Base-by-base conservation (phyloP, 2,888 invertebrate genomes). In the Spilosoma lubricipeda region DNA sequence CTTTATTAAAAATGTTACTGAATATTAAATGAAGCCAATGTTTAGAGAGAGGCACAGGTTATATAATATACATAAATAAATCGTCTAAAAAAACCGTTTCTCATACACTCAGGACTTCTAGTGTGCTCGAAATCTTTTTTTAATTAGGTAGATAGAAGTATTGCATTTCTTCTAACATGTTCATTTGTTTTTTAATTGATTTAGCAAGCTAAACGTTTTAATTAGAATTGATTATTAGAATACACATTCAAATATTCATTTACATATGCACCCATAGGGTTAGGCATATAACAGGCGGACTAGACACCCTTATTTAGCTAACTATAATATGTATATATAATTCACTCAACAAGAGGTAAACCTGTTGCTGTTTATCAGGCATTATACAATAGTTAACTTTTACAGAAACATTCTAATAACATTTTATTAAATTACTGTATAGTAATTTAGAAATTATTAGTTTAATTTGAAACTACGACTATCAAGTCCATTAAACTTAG, bases 1-100 rank as follows among this genome's bases (percentile, higher is more conserved):
- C 68, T 68, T 52, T 68, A 68, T 68, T 69, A 45, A 48, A 30
- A 48, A 33, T 67, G 33, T 33, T 67, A 33, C 23, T 5, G 1
- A 20, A 13, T 11, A 23, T 1, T 33, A n/a, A 56, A 48, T 67
- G 20, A 67, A 48, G 48, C 45, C 9, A 48, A 30, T 11, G 45
- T 30, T 45, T 45, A 3, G 11, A 48, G 7, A 63, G 3, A 27
- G 13, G 27, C 13, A 59, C 8, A 59, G 27, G 23, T 20, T 59
- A 36, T 36, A 4, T 36, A 8, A 36, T 4, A 36, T 27, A 27
- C 3, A 59, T 27, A 30, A 27, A 59, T 27, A 27, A 1, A n/a
- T 13, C 0, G 15, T 7, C 0, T 2, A 30, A 0, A 2, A n/a
- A 63, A 63, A 63, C 30, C 7, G 18, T 30, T 63, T 63, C 27